Percentiles rank a stretch among this genome's conserved stretches.
phyloP scores from a whole-genome alignment of 2,888 invertebrate species.

The Stomorhina lunata region DNA sequence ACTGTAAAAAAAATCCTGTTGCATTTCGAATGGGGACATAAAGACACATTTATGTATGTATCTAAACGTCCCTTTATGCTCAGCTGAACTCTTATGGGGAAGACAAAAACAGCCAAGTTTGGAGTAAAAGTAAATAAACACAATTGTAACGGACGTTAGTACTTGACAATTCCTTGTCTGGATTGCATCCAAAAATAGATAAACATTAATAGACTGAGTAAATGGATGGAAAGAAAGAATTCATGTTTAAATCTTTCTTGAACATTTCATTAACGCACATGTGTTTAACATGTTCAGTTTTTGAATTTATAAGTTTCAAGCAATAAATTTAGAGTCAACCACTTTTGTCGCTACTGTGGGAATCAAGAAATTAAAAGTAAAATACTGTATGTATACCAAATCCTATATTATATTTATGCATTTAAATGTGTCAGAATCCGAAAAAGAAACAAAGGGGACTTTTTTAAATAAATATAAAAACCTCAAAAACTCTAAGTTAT shows the following conservation, averaged over 20 bases:
- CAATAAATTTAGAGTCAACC: too few species aligned
- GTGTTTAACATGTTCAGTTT: conserved; percentile 27
- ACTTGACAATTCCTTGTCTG: conserved; percentile 58
- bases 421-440: too few species aligned
- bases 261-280: conserved; percentile 26
- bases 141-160: conserved; percentile 54
- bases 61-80: neutral
- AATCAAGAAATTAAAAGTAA: neutral
- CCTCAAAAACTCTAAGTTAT: too few species aligned
- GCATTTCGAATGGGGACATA: conserved; percentile 51
- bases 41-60: too few species aligned
- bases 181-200: conserved; percentile 52
- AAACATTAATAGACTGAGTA: conserved; percentile 16
- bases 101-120: neutral
- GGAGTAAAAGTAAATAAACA: conserved; percentile 32
- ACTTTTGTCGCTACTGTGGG: neutral
- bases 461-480: too few species aligned
- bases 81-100: neutral
- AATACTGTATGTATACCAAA: too few species aligned
- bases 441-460: too few species aligned
- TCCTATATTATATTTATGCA: too few species aligned
- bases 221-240: neutral
- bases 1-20: conserved; percentile 49
- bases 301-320: neutral
- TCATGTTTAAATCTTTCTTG: conserved; percentile 6